Conservation (phyloP, 2,797 vertebrate genomes). For the Fistularia tabacaria region DNA sequence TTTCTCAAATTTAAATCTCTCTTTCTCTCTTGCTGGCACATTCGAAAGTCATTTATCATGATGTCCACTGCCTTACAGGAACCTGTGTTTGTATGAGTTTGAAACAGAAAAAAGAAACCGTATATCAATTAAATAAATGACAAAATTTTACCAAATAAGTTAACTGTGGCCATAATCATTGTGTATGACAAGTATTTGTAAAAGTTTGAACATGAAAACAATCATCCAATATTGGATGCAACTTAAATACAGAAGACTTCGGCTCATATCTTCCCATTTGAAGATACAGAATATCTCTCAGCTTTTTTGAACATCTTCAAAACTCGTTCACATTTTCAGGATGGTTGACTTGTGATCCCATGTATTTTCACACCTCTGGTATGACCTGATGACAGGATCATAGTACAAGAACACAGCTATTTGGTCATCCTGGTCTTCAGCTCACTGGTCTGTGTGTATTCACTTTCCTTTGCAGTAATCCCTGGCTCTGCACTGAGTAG, state of each 20-base stretch:
- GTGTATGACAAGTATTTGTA: slow-evolving; percentile 39
- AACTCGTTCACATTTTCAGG: too few relatives aligned
- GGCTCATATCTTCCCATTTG: too few relatives aligned
- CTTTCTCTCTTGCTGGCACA: slow-evolving; percentile 55
- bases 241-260: not conserved
- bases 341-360: slow-evolving; percentile 2
- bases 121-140: slow-evolving; percentile 70
- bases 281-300: too few relatives aligned
- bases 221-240: not conserved
- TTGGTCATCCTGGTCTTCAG: slow-evolving; percentile 36
- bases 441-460: slow-evolving; percentile 81
- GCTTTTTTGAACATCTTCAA: too few relatives aligned
- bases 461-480: slow-evolving; percentile 96
- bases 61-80: slow-evolving; percentile 16
- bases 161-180: slow-evolving; percentile 68
- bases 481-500: slow-evolving; percentile 99
- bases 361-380: slow-evolving; percentile 8
- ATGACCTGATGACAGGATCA: slow-evolving; percentile 17
- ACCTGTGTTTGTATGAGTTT: slow-evolving; percentile 61
- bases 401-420: slow-evolving; percentile 23
- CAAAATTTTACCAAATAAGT: slow-evolving; percentile 62
- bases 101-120: slow-evolving; percentile 39
- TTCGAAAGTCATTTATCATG: slow-evolving; percentile 45
- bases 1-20: slow-evolving; percentile 37
- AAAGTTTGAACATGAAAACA: not conserved